phyloP scores from a whole-genome alignment of 2,113 vertebrate genomes.

The Peucedramus taeniatus region DNA sequence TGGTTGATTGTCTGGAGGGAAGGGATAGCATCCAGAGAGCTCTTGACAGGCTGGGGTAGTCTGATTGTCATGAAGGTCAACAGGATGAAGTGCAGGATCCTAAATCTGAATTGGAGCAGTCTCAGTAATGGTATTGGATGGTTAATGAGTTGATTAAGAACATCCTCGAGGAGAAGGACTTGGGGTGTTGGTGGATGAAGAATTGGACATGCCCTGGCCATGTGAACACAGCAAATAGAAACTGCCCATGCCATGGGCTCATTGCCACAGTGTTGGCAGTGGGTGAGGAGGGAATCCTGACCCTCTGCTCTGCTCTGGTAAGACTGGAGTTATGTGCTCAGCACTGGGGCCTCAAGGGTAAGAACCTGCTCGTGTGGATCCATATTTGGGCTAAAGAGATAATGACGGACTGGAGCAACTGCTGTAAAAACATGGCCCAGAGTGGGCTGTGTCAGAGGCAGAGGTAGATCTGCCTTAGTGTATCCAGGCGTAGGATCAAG shows the following conservation, averaged over 20 bases:
- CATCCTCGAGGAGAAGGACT: rapidly evolving
- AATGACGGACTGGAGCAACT: background rate
- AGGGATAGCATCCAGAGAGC: background rate
- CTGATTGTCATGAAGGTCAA: background rate
- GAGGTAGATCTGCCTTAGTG: background rate
- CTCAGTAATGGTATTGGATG: too few relatives aligned
- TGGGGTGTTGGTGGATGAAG: background rate
- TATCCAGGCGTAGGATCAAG: rapidly evolving
- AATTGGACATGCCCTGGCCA: background rate
- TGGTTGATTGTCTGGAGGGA: background rate
- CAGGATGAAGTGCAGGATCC: background rate
- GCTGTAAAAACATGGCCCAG: too few relatives aligned
- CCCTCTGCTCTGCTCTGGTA: background rate
- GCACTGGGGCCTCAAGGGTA: too few relatives aligned
- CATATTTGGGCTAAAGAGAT: background rate
- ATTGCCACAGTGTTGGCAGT: background rate
- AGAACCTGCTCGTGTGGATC: rapidly evolving
- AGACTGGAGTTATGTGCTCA: background rate
- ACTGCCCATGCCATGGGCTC: too few relatives aligned
- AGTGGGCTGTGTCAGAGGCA: background rate
- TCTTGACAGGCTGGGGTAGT: background rate
- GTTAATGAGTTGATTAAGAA: background rate
- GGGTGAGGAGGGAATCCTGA: background rate
- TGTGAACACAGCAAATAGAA: rapidly evolving
- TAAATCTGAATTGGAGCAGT: too few relatives aligned